Base-by-base conservation (phyloP, 2,888 invertebrate species). In the Eulithis testata region DNA sequence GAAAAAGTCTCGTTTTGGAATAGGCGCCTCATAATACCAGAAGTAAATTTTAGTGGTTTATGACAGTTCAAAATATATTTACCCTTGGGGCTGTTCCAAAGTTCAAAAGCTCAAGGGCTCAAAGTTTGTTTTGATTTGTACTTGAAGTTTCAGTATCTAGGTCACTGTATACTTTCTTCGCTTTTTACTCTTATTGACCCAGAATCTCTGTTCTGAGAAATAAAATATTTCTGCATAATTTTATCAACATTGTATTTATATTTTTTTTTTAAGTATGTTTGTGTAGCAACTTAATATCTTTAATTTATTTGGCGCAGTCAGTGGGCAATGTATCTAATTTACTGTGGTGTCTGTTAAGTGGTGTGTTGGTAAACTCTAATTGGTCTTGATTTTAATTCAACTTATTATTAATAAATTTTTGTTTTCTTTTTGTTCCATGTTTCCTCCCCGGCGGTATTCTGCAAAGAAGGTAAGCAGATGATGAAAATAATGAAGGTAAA, bases 361-460 rank as follows among this genome's bases (percentile, higher is more conserved):
- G 31, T 40, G 6, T 40, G 40, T 40, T 40, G 37, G 37, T 37
- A 37, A 7, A 37, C 9, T 40, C 8, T 8, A 40, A 44, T 44
- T 44, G 9, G 9, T n/a, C 21, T 21, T 47, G n/a, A 12, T 36
- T 9, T 47, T 36, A 36, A 57, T 21, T 5, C 1, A 37, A 47
- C 12, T 8, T 11, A 21, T 3, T 49, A 9, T 12, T 66, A 40
- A 57, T 58, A 45, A 11, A 65, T 14, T 60, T 57, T 40, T 40
- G 27, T 56, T 65, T 65, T 61, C 43, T 65, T 40, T 67, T 65
- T 68, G 68, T 68, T 68, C 11, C 68, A 68, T 65, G 62, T 68
- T 37, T 9, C 12, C 45, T 52, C 49, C 58, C 61, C 14, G 60
- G 53, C 40, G 59, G 58, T 65, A 53, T 67, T 67, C 67, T 60